Percentiles rank a stretch among this genome's conserved stretches.
These are phyloP conservation scores for Scleropages formosus DNA, from an alignment of 2,797 vertebrate genomes.

Conservation along the genomic window DNA sequence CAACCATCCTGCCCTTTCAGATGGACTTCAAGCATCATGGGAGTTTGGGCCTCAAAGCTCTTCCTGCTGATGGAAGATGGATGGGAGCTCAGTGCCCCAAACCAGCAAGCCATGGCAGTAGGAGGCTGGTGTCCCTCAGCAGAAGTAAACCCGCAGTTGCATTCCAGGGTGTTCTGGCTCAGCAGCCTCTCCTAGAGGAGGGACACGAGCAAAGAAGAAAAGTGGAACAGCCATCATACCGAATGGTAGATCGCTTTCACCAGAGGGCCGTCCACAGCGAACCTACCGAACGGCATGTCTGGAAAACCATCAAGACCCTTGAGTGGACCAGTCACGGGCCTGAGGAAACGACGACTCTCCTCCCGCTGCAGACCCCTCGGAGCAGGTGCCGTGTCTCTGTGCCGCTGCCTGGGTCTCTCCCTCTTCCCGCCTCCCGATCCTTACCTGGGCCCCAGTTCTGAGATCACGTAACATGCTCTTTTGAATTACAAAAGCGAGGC, in stretches of 20 bases:
- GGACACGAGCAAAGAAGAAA: neutral
- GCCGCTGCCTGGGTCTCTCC: neutral
- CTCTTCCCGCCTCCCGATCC: neutral
- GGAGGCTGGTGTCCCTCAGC: slow-evolving; percentile 1
- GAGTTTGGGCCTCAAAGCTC: neutral
- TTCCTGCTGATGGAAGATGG: neutral
- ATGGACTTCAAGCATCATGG: neutral
- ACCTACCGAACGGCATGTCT: slow-evolving; percentile 9
- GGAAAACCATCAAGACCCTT: slow-evolving; percentile 48
- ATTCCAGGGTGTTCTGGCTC: neutral
- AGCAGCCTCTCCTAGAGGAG: neutral
- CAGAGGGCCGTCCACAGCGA: neutral
- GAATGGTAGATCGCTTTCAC: neutral
- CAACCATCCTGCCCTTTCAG: neutral
- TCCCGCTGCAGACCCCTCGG: slow-evolving; percentile 34
- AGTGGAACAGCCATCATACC: neutral
- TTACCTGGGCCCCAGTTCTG: neutral
- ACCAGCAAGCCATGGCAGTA: neutral
- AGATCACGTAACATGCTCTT: neutral
- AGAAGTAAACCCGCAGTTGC: neutral
- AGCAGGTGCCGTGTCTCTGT: slow-evolving; percentile 34
- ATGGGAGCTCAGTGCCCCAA: too few species aligned
- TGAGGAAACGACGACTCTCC: slow-evolving; percentile 45
- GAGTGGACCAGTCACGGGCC: slow-evolving; percentile 47
- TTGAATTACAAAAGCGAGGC: neutral